phyloP scores from a whole-genome alignment of 2,113 vertebrate species.

The Arothron firmamentum region DNA sequence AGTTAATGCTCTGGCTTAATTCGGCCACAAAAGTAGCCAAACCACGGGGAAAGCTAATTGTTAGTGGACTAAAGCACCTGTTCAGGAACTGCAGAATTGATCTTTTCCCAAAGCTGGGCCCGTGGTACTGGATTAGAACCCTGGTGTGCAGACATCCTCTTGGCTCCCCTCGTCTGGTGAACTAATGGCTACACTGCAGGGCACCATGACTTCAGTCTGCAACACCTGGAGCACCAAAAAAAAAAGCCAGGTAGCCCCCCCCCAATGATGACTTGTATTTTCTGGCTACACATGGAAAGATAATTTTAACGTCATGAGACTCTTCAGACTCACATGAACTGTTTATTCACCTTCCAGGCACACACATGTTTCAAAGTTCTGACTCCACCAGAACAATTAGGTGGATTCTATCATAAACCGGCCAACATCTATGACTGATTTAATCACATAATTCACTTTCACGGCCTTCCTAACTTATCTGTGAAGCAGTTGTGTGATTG shows the following conservation, averaged over 20 bases:
- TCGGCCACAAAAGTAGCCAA: constrained; percentile 73
- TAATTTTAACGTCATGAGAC: no score
- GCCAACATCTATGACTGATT: no score
- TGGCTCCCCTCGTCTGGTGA: constrained; percentile 38
- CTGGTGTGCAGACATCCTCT: constrained; percentile 60
- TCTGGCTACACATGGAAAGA: no score
- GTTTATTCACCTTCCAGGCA: no score
- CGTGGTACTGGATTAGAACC: constrained; percentile 64
- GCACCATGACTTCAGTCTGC: constrained; percentile 55
- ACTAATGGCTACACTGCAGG: constrained; percentile 61
- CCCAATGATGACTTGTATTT: constrained; percentile 29
- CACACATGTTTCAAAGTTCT: no score
- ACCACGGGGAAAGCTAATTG: constrained; percentile 63
- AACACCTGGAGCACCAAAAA: constrained; percentile 39
- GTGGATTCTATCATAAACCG: no score
- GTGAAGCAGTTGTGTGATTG: not conserved
- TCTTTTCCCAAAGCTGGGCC: constrained; percentile 55
- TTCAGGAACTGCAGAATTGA: constrained; percentile 53
- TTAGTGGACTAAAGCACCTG: constrained; percentile 70
- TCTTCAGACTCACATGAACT: no score
- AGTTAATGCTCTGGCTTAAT: constrained; percentile 74
- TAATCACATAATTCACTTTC: constrained; percentile 3
- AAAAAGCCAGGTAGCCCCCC: constrained; percentile 26
- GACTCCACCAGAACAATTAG: no score
- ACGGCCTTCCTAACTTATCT: constrained; percentile 14